These are phyloP conservation scores for Pantala flavescens DNA, from an alignment of 1,140 invertebrate species.

Conservation along the genomic window DNA sequence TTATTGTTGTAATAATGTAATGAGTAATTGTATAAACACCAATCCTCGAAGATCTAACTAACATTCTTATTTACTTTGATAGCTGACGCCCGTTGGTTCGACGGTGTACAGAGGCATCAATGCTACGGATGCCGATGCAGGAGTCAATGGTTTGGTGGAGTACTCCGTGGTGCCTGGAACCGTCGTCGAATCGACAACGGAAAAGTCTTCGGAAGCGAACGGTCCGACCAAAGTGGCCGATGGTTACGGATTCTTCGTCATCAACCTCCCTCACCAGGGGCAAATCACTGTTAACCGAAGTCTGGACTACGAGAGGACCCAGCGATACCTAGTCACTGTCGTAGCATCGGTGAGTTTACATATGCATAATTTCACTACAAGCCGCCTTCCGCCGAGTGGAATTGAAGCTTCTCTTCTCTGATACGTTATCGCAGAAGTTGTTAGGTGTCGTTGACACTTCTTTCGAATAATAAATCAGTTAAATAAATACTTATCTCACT, in stretches of 20 bases:
- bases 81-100: conserved; percentile 77
- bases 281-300: conserved; percentile 79
- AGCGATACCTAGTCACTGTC: conserved; percentile 78
- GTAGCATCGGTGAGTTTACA: conserved; percentile 74
- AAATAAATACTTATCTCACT: not conserved
- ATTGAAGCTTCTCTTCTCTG: no score
- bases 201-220: conserved; percentile 40
- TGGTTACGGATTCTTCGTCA: conserved; percentile 70
- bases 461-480: no score
- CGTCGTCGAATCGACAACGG: conserved; percentile 36
- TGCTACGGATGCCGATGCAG: conserved; percentile 72
- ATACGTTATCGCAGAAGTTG: no score
- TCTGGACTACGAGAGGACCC: conserved; percentile 80
- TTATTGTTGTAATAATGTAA: no score
- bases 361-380: no score
- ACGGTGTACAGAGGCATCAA: conserved; percentile 77
- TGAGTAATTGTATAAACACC: no score
- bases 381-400: no score
- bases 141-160: conserved; percentile 75
- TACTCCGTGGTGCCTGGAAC: conserved; percentile 56
- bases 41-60: no score
- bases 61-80: conserved; percentile 19
- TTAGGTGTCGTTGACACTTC: no score
- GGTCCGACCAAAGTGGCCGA: conserved; percentile 53
- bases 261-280: conserved; percentile 80